Evolutionary conservation across 2,888 invertebrate species (phyloP).

Genomic region (Drosophila antonietae): DNA sequence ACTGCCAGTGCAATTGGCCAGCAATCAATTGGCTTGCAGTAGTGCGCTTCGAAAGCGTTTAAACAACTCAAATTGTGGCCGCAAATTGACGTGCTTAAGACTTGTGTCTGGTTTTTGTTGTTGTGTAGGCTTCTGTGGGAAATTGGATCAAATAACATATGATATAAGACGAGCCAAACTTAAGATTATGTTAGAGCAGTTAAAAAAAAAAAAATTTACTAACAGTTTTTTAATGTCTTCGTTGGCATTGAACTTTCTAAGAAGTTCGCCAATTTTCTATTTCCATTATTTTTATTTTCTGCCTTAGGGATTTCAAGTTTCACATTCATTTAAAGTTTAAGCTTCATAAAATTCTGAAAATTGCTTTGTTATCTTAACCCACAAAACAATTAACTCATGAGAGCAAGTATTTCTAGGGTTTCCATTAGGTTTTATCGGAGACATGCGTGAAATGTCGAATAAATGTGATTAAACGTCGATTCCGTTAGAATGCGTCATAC

Average conservation of each 20-base stretch:
- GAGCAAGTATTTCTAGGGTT: not conserved
- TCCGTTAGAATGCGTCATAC: too few relatives aligned
- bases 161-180: slow-evolving; percentile 3
- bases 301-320: not conserved
- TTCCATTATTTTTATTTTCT: not conserved
- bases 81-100: slow-evolving; percentile 26
- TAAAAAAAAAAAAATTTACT: not conserved
- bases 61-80: slow-evolving; percentile 19
- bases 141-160: slow-evolving; percentile 19
- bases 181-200: not conserved
- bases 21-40: slow-evolving; percentile 41
- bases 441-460: too few relatives aligned
- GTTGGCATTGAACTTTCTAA: not conserved
- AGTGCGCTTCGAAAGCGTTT: slow-evolving; percentile 15
- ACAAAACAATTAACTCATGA: not conserved
- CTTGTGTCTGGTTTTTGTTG: not conserved
- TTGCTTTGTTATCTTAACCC: not conserved
- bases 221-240: not conserved
- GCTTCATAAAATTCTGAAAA: not conserved
- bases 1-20: slow-evolving; percentile 43
- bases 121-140: slow-evolving; percentile 40
- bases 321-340: not conserved
- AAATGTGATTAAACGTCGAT: too few relatives aligned
- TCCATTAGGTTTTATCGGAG: slow-evolving; percentile 4
- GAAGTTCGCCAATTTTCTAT: not conserved